Evolutionary conservation across 2,113 vertebrate species (phyloP).

Genomic region (Rhea pennata): DNA sequence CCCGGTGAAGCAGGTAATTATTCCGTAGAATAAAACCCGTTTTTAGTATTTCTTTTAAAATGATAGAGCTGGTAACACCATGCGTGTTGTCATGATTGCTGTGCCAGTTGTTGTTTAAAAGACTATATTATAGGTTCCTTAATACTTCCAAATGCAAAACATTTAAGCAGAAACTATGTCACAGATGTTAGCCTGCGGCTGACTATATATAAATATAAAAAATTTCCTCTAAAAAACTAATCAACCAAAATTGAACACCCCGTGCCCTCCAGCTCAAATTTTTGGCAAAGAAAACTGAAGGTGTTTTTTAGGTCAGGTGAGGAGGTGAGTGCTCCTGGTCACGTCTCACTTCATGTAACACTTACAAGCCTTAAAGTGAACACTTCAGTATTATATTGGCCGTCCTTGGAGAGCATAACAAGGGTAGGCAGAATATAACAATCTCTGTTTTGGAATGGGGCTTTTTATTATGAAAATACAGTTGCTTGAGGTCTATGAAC

Average conservation of each 20-base stretch:
- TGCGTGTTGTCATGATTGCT: background rate
- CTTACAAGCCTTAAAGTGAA: background rate
- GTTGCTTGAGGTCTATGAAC: background rate
- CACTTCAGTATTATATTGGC: background rate
- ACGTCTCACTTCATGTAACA: no score
- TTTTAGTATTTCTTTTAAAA: background rate
- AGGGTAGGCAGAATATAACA: background rate
- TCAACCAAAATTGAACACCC: background rate
- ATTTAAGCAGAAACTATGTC: background rate
- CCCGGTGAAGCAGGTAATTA: conserved; percentile 16
- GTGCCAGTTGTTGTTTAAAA: background rate
- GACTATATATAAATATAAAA: background rate
- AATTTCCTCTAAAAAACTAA: background rate
- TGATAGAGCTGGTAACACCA: background rate
- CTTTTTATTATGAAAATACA: background rate
- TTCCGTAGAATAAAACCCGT: background rate
- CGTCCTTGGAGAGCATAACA: background rate
- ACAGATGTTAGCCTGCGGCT: background rate
- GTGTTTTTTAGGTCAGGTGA: background rate
- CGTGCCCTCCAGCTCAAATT: accelerated
- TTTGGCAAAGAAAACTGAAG: background rate
- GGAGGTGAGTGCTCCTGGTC: background rate
- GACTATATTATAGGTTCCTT: background rate
- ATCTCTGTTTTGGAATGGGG: background rate
- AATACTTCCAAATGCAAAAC: background rate